phyloP scores from a whole-genome alignment of 2,113 vertebrate genomes.

The Sciurus niger region DNA sequence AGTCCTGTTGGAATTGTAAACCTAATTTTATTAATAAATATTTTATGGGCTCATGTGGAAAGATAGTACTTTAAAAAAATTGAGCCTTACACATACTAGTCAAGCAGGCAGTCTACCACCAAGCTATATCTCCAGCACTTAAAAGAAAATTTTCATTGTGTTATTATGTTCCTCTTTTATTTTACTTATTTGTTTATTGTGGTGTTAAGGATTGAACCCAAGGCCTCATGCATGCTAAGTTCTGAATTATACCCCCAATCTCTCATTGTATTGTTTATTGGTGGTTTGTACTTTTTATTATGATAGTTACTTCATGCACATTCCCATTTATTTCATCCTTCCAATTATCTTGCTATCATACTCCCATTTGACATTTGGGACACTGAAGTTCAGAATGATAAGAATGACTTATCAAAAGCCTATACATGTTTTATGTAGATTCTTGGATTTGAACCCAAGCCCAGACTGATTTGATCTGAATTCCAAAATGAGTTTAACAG shows the following conservation, averaged over 20 bases:
- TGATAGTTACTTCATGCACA: not conserved
- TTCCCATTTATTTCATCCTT: slow-evolving; percentile 1
- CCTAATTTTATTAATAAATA: not conserved
- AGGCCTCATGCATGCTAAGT: not conserved
- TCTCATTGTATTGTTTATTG: not conserved
- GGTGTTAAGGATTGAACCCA: not conserved
- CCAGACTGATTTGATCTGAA: not conserved
- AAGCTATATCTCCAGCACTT: no score
- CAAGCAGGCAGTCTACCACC: no score
- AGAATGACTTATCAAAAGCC: not conserved
- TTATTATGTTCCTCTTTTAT: no score
- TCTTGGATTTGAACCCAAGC: not conserved
- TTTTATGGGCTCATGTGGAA: not conserved
- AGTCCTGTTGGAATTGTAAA: not conserved
- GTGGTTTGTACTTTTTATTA: not conserved
- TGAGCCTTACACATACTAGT: not conserved
- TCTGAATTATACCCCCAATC: not conserved
- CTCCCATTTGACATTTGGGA: not conserved
- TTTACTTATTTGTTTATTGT: no score
- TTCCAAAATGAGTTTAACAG: not conserved
- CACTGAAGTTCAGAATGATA: not conserved
- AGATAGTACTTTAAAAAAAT: not conserved
- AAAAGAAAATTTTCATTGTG: not conserved
- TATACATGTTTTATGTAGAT: not conserved
- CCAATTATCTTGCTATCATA: not conserved